Base-by-base conservation (phyloP, 2,888 invertebrate species). In the Scotopteryx bipunctaria region DNA sequence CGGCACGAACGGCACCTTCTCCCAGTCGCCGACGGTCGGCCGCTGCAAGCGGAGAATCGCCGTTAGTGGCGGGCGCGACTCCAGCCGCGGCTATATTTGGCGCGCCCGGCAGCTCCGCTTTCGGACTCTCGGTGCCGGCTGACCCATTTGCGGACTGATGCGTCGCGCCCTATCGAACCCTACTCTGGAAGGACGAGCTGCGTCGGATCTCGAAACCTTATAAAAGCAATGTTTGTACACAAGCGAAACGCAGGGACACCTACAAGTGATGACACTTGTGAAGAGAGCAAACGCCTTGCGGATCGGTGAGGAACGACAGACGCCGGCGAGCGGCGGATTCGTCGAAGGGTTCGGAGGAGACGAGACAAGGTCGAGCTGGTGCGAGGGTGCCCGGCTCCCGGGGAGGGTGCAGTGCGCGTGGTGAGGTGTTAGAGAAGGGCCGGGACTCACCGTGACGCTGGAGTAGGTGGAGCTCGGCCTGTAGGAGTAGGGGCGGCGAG, bases 1-100 rank as follows among this genome's bases (percentile, higher is more conserved):
- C 67, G 96, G 95, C 74, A 96, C 96, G 88, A 92, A 94, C 73
- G 96, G 96, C 86, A 95, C 95, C 92, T 95, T 95, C 89, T 96
- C 95, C 96, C 96, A 96, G 75, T 96, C 95, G 76, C 96, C 94
- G 84, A 92, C 89, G 71, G 91, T 88, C 83, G 92, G 93, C 89
- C 93, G 94, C 95, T 95, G 94, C 90, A 94, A 94, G 90, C 85
- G 85, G 81, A 89, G 78, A 91, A 89, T 86, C 84, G 83, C 85
- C 87, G 85, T 89, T 91, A 89, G 81, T 84, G 78, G 76, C 86
- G 82, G 70, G 76, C 79, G 81, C 78, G 78, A 69, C 82, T 85
- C 89, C 90, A 89, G 89, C 81, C 86, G 85, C 81, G 90, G 81
- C 91, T 91, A 91, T 91, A 91, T 91, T 91, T 91, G 91, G 91